Conservation (phyloP, 2,113 vertebrate species). For the Percina caprodes region DNA sequence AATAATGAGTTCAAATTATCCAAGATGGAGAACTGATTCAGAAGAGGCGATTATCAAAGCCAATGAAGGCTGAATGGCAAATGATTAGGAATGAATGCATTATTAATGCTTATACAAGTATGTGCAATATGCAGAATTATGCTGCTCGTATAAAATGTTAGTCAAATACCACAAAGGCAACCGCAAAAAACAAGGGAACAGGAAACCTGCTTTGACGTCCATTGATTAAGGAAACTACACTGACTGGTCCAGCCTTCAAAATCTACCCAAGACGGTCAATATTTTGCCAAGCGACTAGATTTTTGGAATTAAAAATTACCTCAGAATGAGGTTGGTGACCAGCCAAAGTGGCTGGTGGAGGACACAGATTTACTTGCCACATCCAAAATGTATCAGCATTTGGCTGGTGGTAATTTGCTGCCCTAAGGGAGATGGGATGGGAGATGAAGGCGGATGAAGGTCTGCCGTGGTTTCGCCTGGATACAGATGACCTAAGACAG, state of each 20-base stretch:
- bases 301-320: conserved; percentile 30
- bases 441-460: conserved; percentile 57
- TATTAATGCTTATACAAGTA: conserved; percentile 50
- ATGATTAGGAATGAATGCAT: conserved; percentile 53
- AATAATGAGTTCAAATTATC: conserved; percentile 60
- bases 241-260: neutral
- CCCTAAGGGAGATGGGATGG: conserved; percentile 61
- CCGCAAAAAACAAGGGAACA: neutral
- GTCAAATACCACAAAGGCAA: conserved; percentile 4
- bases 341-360: conserved; percentile 62
- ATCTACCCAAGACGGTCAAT: conserved; percentile 1
- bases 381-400: conserved; percentile 65
- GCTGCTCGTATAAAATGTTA: conserved; percentile 1
- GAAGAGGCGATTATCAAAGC: conserved; percentile 60
- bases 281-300: conserved; percentile 33
- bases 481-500: conserved; percentile 72
- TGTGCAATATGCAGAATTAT: conserved; percentile 23
- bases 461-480: conserved; percentile 53
- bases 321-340: conserved; percentile 57
- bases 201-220: neutral
- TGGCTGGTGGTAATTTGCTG: conserved; percentile 61
- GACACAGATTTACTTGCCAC: conserved; percentile 52
- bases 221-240: neutral
- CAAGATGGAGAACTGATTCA: conserved; percentile 55
- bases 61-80: conserved; percentile 57